These are phyloP conservation scores for Plebejus argus DNA, from an alignment of 2,888 invertebrate genomes.

Conservation along the genomic window DNA sequence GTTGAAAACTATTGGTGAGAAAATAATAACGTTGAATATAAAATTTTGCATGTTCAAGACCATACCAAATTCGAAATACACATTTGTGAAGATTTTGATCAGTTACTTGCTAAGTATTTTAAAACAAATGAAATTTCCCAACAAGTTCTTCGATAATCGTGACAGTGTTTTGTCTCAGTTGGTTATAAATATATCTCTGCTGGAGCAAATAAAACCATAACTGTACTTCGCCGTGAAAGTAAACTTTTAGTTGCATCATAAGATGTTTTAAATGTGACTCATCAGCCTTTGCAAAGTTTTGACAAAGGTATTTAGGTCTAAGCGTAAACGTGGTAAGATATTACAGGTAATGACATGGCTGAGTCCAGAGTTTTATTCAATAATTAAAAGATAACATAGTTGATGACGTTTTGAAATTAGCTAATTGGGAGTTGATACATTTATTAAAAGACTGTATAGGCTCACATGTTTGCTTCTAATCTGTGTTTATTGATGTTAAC, in stretches of 20 bases:
- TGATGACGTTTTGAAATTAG: background rate
- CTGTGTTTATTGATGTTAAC: background rate
- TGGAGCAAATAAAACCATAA: conserved; percentile 10
- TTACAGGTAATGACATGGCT: background rate
- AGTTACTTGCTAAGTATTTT: too few relatives aligned
- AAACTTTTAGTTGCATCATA: background rate
- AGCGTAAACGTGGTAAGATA: background rate
- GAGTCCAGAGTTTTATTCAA: background rate
- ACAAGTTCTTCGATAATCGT: background rate
- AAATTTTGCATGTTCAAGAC: too few relatives aligned
- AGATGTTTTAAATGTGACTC: background rate
- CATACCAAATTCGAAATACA: too few relatives aligned
- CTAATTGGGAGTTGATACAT: background rate
- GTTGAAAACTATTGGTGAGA: too few relatives aligned
- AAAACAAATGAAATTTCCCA: background rate
- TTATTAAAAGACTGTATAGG: background rate
- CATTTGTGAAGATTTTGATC: too few relatives aligned
- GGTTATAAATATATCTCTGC: conserved; percentile 2
- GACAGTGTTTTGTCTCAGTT: background rate
- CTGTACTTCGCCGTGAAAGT: conserved; percentile 8
- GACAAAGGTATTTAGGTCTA: background rate
- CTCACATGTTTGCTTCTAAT: background rate
- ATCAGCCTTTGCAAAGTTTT: conserved; percentile 5
- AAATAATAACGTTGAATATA: too few relatives aligned
- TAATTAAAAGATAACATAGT: background rate